These are phyloP conservation scores for Cassiopea andromeda DNA, from an alignment of 30 jellyfish, hydroid and myxozoan genomes.

Conservation along the genomic window DNA sequence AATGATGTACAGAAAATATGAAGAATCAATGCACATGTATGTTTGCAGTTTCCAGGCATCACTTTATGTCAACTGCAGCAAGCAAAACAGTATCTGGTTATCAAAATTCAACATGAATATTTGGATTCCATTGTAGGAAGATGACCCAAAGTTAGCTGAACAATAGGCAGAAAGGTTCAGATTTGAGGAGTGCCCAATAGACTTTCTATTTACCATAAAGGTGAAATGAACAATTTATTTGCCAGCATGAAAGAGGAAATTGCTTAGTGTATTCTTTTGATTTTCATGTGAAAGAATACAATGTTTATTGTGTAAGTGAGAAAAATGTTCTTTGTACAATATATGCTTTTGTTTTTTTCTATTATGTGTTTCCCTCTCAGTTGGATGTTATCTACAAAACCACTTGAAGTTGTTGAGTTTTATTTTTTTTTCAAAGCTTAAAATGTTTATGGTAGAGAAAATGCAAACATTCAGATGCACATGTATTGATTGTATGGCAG, in stretches of 20 bases:
- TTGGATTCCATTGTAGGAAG: conserved; percentile 36
- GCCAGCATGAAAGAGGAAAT: neutral
- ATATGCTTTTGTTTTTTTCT: neutral
- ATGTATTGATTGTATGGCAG: too few relatives aligned
- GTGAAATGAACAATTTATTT: neutral
- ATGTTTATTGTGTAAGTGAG: neutral
- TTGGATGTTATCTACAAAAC: neutral
- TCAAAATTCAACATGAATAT: neutral
- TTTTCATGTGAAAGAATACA: neutral
- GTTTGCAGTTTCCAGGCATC: too few relatives aligned
- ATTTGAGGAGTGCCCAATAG: neutral
- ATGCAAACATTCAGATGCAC: too few relatives aligned
- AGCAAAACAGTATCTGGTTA: neutral
- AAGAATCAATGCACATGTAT: too few relatives aligned
- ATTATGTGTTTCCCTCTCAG: neutral
- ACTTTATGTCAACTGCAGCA: too few relatives aligned
- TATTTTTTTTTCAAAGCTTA: too few relatives aligned
- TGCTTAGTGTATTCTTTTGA: neutral
- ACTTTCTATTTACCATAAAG: neutral
- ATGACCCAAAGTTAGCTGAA: conserved; percentile 71
- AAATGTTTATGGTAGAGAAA: too few relatives aligned
- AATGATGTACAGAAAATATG: too few relatives aligned
- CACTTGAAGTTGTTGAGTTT: neutral
- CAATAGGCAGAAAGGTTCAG: neutral
- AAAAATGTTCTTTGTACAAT: neutral